Conservation (phyloP, 2,113 vertebrate genomes). For the Sinocyclocheilus anophthalmus region DNA sequence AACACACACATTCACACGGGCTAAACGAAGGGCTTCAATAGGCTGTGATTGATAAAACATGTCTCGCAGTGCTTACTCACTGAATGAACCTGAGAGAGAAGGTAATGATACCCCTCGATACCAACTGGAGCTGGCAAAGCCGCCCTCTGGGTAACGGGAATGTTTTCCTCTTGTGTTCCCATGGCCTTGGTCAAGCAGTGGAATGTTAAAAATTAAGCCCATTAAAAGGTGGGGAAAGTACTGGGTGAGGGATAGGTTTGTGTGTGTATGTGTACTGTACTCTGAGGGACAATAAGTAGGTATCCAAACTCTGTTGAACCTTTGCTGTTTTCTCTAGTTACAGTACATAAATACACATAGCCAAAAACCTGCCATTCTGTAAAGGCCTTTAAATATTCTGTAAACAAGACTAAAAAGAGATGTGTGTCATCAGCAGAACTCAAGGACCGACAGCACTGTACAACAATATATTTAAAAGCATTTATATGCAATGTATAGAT, state of each 20-base stretch:
- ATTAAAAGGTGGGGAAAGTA: constrained; percentile 43
- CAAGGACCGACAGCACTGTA: background rate
- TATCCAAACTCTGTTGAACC: background rate
- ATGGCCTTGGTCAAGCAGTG: constrained; percentile 23
- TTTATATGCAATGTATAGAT: constrained; percentile 4
- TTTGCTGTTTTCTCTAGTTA: constrained; percentile 23
- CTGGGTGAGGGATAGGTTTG: background rate
- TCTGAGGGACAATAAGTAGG: constrained; percentile 10
- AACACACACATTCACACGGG: constrained; percentile 11
- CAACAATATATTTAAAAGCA: background rate
- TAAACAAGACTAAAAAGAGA: background rate
- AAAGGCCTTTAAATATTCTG: constrained; percentile 19
- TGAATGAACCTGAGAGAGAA: constrained; percentile 23
- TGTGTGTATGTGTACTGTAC: background rate
- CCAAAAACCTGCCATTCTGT: background rate
- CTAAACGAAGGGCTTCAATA: background rate
- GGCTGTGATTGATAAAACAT: constrained; percentile 47
- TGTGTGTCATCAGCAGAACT: background rate
- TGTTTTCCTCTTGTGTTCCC: constrained; percentile 22
- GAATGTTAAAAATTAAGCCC: constrained; percentile 44
- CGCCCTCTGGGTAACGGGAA: constrained; percentile 38
- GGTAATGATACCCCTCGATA: constrained; percentile 46
- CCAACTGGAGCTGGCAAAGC: constrained; percentile 22
- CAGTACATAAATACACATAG: background rate
- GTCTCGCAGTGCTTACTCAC: constrained; percentile 15